Evolutionary conservation across 2,888 invertebrate species (phyloP).

Genomic region (Tridacna gigas): DNA sequence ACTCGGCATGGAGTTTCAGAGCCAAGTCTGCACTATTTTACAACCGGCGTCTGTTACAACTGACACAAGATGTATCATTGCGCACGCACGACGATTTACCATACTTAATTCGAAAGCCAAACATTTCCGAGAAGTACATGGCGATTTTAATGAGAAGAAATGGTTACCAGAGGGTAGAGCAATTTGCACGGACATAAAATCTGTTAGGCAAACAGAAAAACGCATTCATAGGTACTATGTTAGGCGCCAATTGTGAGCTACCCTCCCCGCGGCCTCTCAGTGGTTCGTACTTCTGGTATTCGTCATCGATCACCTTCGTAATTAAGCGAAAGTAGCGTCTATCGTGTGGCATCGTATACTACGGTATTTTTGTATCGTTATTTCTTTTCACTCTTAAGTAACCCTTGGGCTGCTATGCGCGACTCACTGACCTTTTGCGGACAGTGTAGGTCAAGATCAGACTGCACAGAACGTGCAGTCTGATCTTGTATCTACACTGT

Average conservation of each 20-base stretch:
- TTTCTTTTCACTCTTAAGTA: no score
- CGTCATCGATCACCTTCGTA: slow-evolving; percentile 47
- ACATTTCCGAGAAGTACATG: slow-evolving; percentile 38
- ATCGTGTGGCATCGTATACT: slow-evolving; percentile 7
- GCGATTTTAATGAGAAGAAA: slow-evolving; percentile 47
- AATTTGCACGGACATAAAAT: slow-evolving; percentile 59
- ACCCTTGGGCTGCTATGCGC: no score
- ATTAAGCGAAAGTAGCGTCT: slow-evolving; percentile 55
- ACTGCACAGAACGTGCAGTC: no score
- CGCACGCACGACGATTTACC: slow-evolving; percentile 6
- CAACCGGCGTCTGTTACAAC: no score
- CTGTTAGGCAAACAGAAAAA: slow-evolving; percentile 52
- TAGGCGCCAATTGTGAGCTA: slow-evolving; percentile 45
- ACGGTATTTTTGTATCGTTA: not conserved
- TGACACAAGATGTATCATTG: not conserved
- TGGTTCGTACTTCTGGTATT: slow-evolving; percentile 43
- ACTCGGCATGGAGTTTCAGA: no score
- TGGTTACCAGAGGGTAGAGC: slow-evolving; percentile 51
- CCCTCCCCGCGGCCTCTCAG: slow-evolving; percentile 37
- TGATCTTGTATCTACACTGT: no score
- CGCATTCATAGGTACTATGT: slow-evolving; percentile 40
- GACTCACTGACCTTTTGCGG: no score
- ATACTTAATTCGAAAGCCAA: not conserved
- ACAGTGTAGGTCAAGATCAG: no score
- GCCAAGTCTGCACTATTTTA: no score